Evolutionary conservation across 2,888 invertebrate genomes (phyloP).

Genomic region (Eulithis testata): DNA sequence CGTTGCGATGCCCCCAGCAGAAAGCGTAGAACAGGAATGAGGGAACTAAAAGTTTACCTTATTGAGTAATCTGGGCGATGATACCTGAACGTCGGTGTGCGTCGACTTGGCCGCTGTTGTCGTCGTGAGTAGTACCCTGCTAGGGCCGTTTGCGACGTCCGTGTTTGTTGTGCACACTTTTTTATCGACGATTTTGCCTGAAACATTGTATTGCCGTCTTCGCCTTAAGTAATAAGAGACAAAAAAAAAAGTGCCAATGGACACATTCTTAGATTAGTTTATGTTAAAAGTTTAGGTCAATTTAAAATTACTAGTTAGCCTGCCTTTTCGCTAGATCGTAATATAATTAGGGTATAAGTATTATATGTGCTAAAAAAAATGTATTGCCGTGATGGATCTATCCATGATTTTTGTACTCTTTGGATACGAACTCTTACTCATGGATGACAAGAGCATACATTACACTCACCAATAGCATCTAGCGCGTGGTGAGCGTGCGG

Average conservation of each 20-base stretch:
- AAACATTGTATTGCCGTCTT: not conserved
- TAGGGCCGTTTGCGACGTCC: constrained; percentile 75
- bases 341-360: too few species aligned
- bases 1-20: constrained; percentile 55
- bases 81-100: constrained; percentile 82
- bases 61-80: constrained; percentile 82
- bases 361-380: too few species aligned
- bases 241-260: too few species aligned
- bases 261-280: too few species aligned
- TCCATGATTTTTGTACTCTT: too few species aligned
- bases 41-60: constrained; percentile 80
- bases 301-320: too few species aligned
- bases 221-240: too few species aligned
- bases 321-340: too few species aligned
- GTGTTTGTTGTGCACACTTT: constrained; percentile 85
- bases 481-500: constrained; percentile 74
- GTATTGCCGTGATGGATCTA: too few species aligned
- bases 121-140: constrained; percentile 69
- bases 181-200: constrained; percentile 87
- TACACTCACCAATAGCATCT: constrained; percentile 71
- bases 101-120: constrained; percentile 64
- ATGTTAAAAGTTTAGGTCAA: too few species aligned
- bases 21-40: constrained; percentile 62
- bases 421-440: too few species aligned
- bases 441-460: not conserved